Percentiles rank a stretch among this genome's conserved stretches.
Evolutionary conservation across 2,888 invertebrate genomes (phyloP).

Genomic region (Trachelus tabidus): DNA sequence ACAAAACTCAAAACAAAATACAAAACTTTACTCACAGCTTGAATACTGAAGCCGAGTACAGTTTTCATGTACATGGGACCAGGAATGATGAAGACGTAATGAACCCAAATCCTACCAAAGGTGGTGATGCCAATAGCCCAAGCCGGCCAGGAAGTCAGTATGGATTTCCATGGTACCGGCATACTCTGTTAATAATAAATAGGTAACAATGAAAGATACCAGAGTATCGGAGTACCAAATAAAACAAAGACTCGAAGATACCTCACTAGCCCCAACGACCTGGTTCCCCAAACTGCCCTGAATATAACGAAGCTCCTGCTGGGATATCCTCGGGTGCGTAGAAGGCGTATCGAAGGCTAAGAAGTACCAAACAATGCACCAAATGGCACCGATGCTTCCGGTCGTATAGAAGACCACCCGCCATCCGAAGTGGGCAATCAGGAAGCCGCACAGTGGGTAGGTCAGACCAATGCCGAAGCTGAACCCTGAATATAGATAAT

Average conservation of each 20-base stretch:
- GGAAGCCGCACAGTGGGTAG: conserved; percentile 77
- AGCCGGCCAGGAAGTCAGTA: conserved; percentile 74
- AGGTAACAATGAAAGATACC: not conserved
- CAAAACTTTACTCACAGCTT: conserved; percentile 66
- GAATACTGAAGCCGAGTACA: conserved; percentile 76
- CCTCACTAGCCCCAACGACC: conserved; percentile 67
- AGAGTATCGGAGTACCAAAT: not conserved
- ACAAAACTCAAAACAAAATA: not conserved
- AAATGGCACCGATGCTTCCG: conserved; percentile 72
- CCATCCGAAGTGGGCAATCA: conserved; percentile 78
- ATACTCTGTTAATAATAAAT: conserved; percentile 46
- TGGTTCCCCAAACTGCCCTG: conserved; percentile 72
- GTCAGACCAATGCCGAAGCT: conserved; percentile 80
- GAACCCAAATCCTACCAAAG: conserved; percentile 81
- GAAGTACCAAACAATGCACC: conserved; percentile 78
- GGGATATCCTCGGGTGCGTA: conserved; percentile 75
- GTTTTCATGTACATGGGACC: conserved; percentile 80
- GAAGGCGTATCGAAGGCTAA: conserved; percentile 77
- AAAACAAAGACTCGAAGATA: conserved; percentile 28
- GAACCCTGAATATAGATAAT: conserved; percentile 71
- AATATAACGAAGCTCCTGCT: conserved; percentile 75
- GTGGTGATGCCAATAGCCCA: conserved; percentile 80
- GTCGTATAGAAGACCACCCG: conserved; percentile 77
- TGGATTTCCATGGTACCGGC: conserved; percentile 75
- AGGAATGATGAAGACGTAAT: conserved; percentile 78